Conservation (phyloP, 1,140 invertebrate genomes). For the Acromyrmex heyeri region DNA sequence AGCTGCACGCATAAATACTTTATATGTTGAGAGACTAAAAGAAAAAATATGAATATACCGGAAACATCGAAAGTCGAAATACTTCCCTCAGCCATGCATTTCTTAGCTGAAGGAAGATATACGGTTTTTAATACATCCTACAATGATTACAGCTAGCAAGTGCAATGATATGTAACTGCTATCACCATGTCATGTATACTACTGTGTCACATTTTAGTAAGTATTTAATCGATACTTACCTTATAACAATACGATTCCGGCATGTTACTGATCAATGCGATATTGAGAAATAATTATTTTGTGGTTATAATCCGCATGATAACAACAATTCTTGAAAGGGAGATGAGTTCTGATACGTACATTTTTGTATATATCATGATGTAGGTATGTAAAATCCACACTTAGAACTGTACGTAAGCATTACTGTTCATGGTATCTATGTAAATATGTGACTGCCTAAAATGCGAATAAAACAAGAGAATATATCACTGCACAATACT, state of each 20-base stretch:
- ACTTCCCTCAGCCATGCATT: neutral
- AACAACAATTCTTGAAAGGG: constrained; percentile 28
- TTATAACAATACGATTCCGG: constrained; percentile 16
- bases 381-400: constrained; percentile 80
- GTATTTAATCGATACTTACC: constrained; percentile 48
- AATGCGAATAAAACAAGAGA: constrained; percentile 78
- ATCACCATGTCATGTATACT: constrained; percentile 21
- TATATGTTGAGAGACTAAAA: constrained; percentile 43
- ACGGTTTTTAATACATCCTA: constrained; percentile 5
- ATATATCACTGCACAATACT: constrained; percentile 75
- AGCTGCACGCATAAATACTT: constrained; percentile 62
- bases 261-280: constrained; percentile 35
- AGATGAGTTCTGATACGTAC: constrained; percentile 63
- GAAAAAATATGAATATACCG: constrained; percentile 17
- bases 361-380: constrained; percentile 83
- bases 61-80: neutral
- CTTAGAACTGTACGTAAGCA: constrained; percentile 73
- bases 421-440: constrained; percentile 85
- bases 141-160: constrained; percentile 12
- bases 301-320: constrained; percentile 33
- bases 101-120: constrained; percentile 2
- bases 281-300: constrained; percentile 61
- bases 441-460: constrained; percentile 86
- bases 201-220: constrained; percentile 57
- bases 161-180: constrained; percentile 9